Percentiles rank a stretch among this genome's conserved stretches.
Evolutionary conservation across 2,888 invertebrate genomes (phyloP).

Genomic region (Tenodera sinensis): DNA sequence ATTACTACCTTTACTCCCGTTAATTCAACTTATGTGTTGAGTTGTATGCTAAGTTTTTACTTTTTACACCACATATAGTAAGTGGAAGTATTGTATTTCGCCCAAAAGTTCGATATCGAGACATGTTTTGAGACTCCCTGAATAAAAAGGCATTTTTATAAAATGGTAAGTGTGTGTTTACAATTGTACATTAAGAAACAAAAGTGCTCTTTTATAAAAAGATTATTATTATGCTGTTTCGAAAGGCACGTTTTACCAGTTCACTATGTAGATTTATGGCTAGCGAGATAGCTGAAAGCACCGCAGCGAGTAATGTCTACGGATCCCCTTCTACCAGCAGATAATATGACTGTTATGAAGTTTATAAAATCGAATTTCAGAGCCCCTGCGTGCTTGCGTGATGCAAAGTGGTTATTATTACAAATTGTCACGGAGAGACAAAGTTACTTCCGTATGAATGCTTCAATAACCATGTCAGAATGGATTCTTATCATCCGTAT

Average conservation of each 20-base stretch:
- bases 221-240: neutral
- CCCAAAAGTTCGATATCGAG: too few species aligned
- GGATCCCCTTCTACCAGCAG: neutral
- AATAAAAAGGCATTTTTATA: too few species aligned
- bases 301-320: neutral
- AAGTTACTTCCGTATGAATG: neutral
- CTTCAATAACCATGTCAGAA: neutral
- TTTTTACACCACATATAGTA: too few species aligned
- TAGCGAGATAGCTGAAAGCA: neutral
- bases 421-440: neutral
- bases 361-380: neutral
- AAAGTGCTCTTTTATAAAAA: neutral
- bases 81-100: too few species aligned
- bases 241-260: neutral
- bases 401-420: neutral
- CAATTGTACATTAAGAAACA: neutral
- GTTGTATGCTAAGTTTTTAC: too few species aligned
- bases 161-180: too few species aligned
- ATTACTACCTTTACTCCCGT: too few species aligned
- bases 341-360: neutral
- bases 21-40: too few species aligned
- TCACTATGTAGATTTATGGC: neutral
- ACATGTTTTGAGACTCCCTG: too few species aligned
- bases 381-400: neutral
- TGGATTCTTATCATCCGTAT: neutral